phyloP scores from a whole-genome alignment of 2,888 invertebrate genomes.

The Rhynchonema sp. region DNA sequence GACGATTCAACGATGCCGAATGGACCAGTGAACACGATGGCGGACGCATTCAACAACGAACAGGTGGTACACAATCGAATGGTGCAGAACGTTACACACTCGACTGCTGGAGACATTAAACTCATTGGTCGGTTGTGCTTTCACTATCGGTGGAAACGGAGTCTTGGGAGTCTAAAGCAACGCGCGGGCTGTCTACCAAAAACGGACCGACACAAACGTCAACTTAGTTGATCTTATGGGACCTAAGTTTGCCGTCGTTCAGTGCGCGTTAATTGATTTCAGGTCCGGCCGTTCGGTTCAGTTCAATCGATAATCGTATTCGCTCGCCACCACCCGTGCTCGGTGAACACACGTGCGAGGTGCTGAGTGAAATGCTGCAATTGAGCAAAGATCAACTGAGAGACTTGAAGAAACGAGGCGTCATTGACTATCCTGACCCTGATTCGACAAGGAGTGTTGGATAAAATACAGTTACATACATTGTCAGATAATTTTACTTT shows the following conservation, averaged over 20 bases:
- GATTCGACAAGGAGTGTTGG: no score
- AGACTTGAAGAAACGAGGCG: background rate
- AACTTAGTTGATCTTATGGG: no score
- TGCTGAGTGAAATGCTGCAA: slow-evolving; percentile 36
- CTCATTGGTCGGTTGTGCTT: background rate
- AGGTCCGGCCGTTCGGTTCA: slow-evolving; percentile 66
- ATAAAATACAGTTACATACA: no score
- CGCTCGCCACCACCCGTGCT: slow-evolving; percentile 56
- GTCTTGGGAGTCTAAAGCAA: no score
- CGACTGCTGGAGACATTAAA: background rate
- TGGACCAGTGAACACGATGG: slow-evolving; percentile 67
- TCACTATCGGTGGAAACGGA: no score
- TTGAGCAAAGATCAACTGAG: background rate
- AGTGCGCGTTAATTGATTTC: no score
- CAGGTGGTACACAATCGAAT: slow-evolving; percentile 38
- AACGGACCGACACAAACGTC: no score
- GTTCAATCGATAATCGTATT: slow-evolving; percentile 48
- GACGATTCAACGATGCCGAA: slow-evolving; percentile 42
- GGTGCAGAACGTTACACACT: background rate
- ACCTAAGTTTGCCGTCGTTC: no score
- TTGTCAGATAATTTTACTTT: no score
- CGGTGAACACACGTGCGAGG: slow-evolving; percentile 64
- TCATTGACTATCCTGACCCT: background rate
- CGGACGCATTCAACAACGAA: slow-evolving; percentile 63
- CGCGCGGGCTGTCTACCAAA: no score